Conservation (phyloP, 2,797 vertebrate genomes). For the Ctenopoma multispine region DNA sequence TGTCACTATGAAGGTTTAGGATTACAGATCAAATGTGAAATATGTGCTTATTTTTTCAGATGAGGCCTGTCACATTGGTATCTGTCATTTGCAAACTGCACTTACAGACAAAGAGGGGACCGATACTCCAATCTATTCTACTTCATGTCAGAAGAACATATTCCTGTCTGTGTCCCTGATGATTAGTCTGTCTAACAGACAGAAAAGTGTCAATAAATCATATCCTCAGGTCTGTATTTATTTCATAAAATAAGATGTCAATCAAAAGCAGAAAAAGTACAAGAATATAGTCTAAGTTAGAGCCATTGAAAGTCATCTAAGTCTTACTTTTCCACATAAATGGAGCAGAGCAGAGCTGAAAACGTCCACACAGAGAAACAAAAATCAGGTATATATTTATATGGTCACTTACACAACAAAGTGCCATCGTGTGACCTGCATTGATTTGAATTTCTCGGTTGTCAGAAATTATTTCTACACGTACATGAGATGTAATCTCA, state of each 20-base stretch:
- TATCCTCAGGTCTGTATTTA: slow-evolving; percentile 50
- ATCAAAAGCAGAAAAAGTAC: slow-evolving; percentile 43
- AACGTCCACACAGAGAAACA: slow-evolving; percentile 21
- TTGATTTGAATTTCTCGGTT: too few relatives aligned
- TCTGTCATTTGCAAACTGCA: slow-evolving; percentile 44
- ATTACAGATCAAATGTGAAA: not conserved
- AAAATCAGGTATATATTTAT: too few relatives aligned
- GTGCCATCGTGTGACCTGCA: too few relatives aligned
- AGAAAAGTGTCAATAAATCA: slow-evolving; percentile 68
- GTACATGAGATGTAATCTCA: too few relatives aligned
- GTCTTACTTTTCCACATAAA: slow-evolving; percentile 56
- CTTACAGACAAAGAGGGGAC: slow-evolving; percentile 50
- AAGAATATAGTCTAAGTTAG: slow-evolving; percentile 25
- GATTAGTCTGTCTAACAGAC: slow-evolving; percentile 31
- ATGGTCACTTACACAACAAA: too few relatives aligned
- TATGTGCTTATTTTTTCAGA: too few relatives aligned
- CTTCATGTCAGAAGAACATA: slow-evolving; percentile 31
- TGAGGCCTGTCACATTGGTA: slow-evolving; percentile 11
- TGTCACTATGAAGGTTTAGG: not conserved
- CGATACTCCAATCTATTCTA: slow-evolving; percentile 34
- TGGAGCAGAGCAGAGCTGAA: slow-evolving; percentile 15
- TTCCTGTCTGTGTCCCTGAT: slow-evolving; percentile 32
- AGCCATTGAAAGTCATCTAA: slow-evolving; percentile 26
- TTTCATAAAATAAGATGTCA: slow-evolving; percentile 61
- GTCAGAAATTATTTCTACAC: too few relatives aligned